Evolutionary conservation across 2,797 vertebrate species (phyloP).

Genomic region (Acanthornis magna): DNA sequence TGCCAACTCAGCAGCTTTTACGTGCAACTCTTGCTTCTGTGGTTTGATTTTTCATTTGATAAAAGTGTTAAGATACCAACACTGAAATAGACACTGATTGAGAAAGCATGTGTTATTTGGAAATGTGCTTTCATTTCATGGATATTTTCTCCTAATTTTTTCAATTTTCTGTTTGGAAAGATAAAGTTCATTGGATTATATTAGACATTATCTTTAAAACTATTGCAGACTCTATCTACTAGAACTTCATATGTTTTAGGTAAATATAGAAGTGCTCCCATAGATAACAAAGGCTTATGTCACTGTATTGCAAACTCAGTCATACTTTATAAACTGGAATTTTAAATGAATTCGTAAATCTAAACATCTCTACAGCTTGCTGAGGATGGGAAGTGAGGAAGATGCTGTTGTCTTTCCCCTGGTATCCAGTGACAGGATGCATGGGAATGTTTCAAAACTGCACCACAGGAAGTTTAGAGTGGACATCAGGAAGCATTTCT

Average conservation of each 20-base stretch:
- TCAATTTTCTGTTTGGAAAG: not conserved
- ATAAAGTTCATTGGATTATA: not conserved
- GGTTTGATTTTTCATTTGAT: not conserved
- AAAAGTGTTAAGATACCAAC: not conserved
- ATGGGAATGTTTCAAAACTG: not conserved
- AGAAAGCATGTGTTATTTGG: not conserved
- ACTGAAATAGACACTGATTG: not conserved
- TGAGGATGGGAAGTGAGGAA: not conserved
- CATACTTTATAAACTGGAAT: not conserved
- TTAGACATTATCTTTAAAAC: not conserved
- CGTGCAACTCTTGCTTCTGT: not conserved
- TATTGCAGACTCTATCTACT: not conserved
- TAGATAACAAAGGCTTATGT: not conserved
- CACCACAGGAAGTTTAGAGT: not conserved
- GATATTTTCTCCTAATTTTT: not conserved
- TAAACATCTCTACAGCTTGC: not conserved
- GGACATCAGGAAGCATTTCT: not conserved
- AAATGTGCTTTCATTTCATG: not conserved
- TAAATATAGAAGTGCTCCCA: not conserved
- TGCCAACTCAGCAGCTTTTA: not conserved
- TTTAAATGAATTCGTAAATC: not conserved
- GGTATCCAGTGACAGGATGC: not conserved
- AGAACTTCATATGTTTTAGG: not conserved
- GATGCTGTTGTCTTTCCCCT: not conserved
- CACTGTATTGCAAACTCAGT: not conserved